Evolutionary conservation across 2,797 vertebrate species (phyloP).

Genomic region (Rhinophrynus dorsalis): DNA sequence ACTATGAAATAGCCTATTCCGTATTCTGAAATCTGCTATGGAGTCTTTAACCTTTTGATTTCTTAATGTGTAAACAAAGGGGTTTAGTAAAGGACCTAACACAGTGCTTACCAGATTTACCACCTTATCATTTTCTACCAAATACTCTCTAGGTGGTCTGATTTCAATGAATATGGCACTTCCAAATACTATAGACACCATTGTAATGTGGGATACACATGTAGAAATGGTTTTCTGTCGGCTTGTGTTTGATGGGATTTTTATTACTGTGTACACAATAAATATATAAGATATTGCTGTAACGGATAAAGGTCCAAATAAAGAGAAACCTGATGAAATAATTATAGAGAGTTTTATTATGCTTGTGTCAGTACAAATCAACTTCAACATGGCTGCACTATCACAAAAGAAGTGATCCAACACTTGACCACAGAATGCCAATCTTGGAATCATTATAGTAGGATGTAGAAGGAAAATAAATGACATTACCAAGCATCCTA

Average conservation of each 20-base stretch:
- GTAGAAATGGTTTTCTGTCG: too few relatives aligned
- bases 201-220: slow-evolving; percentile 50
- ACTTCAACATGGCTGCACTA: slow-evolving; percentile 50
- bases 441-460: not conserved
- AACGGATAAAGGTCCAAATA: slow-evolving; percentile 53
- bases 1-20: too few relatives aligned
- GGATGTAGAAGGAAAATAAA: not conserved
- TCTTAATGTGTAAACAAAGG: slow-evolving; percentile 54
- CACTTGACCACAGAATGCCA: slow-evolving; percentile 8
- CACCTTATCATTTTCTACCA: too few relatives aligned
- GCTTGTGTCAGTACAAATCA: slow-evolving; percentile 49
- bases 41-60: slow-evolving; percentile 50
- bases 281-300: slow-evolving; percentile 48
- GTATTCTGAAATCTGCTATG: slow-evolving; percentile 23
- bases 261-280: slow-evolving; percentile 49
- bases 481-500: slow-evolving; percentile 22
- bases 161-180: slow-evolving; percentile 58
- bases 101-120: too few relatives aligned
- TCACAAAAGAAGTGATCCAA: slow-evolving; percentile 58
- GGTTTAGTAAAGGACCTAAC: slow-evolving; percentile 45
- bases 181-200: slow-evolving; percentile 39
- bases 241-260: slow-evolving; percentile 46
- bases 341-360: slow-evolving; percentile 47
- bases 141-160: slow-evolving; percentile 52
- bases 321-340: slow-evolving; percentile 40